Conservation (phyloP, 2,113 vertebrate species). For the Silurus meridionalis region DNA sequence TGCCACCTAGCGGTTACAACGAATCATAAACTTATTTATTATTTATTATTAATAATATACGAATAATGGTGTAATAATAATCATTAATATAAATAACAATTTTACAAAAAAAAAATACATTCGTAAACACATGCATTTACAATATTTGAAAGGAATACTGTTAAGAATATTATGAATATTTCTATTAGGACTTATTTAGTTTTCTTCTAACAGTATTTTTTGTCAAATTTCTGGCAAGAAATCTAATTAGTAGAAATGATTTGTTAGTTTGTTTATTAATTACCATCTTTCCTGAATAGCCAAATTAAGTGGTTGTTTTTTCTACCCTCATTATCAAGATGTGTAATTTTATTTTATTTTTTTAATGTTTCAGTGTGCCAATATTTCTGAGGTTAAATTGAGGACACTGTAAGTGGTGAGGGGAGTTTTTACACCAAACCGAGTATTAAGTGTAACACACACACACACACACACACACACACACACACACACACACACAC, state of each 20-base stretch:
- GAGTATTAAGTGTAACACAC: not conserved
- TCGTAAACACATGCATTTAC: too few species aligned
- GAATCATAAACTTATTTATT: too few species aligned
- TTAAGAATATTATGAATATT: too few species aligned
- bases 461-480: not conserved
- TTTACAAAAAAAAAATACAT: not conserved
- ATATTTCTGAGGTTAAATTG: not conserved
- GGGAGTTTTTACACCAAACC: not conserved
- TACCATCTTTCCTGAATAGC: not conserved
- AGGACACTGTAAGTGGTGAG: not conserved
- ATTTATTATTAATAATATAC: too few species aligned
- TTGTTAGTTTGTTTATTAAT: not conserved
- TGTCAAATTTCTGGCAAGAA: not conserved
- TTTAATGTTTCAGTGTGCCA: not conserved
- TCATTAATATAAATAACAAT: not conserved
- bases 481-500: too few species aligned
- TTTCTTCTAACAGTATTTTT: not conserved
- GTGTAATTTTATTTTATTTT: not conserved
- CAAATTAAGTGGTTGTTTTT: not conserved
- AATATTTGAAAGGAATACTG: too few species aligned
- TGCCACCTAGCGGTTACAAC: constrained; percentile 34
- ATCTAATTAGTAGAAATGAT: not conserved
- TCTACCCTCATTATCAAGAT: not conserved
- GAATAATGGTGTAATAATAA: too few species aligned
- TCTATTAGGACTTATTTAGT: too few species aligned